A percentile compares a stretch with the other conserved stretches of the same genome.
Conservation (phyloP, 2,113 vertebrate genomes). For the Callionymus lyra region DNA sequence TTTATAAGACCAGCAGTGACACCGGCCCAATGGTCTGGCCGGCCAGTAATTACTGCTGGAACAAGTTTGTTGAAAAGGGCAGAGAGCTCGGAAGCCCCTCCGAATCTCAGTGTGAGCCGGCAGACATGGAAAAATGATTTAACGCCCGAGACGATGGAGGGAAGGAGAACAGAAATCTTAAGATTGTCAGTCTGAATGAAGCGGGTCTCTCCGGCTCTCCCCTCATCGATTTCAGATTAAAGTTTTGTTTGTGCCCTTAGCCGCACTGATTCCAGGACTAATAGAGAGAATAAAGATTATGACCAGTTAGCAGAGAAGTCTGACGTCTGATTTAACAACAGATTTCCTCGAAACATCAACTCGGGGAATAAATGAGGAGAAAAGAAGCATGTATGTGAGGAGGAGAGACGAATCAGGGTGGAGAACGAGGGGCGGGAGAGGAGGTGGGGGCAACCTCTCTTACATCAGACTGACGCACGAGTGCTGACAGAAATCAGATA, state of each 20-base stretch:
- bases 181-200: constrained; percentile 22
- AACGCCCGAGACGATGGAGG: constrained; percentile 10
- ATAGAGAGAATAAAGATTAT: constrained; percentile 12
- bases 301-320: constrained; percentile 9
- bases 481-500: constrained; percentile 61
- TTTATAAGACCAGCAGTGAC: too few species aligned
- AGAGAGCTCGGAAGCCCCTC: constrained; percentile 11
- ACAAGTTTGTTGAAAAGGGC: constrained; percentile 13
- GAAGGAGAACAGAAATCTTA: constrained; percentile 8
- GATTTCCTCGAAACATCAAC: too few species aligned
- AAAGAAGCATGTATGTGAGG: too few species aligned
- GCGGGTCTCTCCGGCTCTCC: constrained; percentile 9
- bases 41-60: too few species aligned
- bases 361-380: too few species aligned
- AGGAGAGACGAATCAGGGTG: too few species aligned
- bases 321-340: neutral
- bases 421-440: constrained; percentile 11
- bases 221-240: constrained; percentile 44
- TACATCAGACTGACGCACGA: constrained; percentile 70
- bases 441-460: constrained; percentile 36
- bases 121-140: constrained; percentile 11
- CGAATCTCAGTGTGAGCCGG: neutral
- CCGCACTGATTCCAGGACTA: constrained; percentile 1
- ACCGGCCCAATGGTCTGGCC: too few species aligned
- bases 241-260: constrained; percentile 25